Conservation (phyloP, 2,888 invertebrate genomes). For the Meghimatium bilineatum region DNA sequence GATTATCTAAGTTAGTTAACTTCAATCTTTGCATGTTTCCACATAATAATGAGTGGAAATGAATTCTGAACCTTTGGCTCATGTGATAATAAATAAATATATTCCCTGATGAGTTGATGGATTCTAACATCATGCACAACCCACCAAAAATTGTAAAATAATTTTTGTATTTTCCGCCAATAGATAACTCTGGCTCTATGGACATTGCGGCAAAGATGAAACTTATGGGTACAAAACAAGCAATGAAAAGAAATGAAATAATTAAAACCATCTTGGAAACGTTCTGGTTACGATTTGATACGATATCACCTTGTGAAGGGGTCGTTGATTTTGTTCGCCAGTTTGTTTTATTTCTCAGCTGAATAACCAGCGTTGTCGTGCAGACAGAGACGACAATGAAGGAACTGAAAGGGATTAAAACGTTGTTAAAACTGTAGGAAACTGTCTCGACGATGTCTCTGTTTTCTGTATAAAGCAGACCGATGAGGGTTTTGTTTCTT, state of each 20-base stretch:
- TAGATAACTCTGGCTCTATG: background rate
- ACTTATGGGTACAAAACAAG: background rate
- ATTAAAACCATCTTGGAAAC: background rate
- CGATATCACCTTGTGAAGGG: background rate
- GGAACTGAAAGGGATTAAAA: background rate
- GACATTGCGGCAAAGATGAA: background rate
- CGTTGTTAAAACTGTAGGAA: background rate
- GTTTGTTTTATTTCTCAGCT: background rate
- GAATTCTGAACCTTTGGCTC: background rate
- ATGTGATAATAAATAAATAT: background rate
- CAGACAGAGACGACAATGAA: background rate
- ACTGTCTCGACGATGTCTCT: background rate
- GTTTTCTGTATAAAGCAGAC: background rate
- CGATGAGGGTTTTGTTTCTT: background rate
- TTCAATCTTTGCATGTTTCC: no score
- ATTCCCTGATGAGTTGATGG: background rate
- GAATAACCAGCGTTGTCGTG: background rate
- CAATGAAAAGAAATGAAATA: background rate
- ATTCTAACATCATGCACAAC: background rate
- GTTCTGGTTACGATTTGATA: background rate
- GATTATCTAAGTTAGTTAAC: no score
- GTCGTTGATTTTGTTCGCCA: background rate
- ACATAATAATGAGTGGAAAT: background rate
- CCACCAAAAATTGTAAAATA: background rate
- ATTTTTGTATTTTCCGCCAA: background rate